Evolutionary conservation across 2,113 vertebrate genomes (phyloP), one percentile per base, ranked within the genome.

Genomic region (Rhagologus leucostigma): DNA sequence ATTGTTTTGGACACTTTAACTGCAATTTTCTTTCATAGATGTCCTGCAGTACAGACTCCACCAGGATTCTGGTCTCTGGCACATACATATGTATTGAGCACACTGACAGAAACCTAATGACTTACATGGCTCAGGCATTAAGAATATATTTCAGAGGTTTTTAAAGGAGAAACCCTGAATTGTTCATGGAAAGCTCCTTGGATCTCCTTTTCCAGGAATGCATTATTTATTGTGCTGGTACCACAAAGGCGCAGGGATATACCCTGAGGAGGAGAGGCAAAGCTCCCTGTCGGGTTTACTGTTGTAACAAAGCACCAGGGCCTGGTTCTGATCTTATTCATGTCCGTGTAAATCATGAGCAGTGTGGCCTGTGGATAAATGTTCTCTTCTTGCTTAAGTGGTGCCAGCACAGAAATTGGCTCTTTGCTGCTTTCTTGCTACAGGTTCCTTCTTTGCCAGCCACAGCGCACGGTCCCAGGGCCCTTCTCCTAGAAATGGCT

Each of bases 1-100:
- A 97, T 97, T 97, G 95, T 97, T 96, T 96, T 97, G 95, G 95
- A 92, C 91, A 95, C 64, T 97, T 84, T 83, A 87, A 91, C 70
- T 90, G 63, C 82, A 93, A 71, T 95, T 95, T 96, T 95, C 76
- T 90, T 96, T 96, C 93, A 93, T 90, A 67, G 92, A 93, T 96
- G 95, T 96, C 95, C 93, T 96, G 78, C 88, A 93, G 93, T 92
- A 95, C 86, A 91, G 92, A 78, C 86, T 96, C 90, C 94, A 93
- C 90, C 83, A 96, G 89, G 89, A 94, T 79, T 96, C 90, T 96
- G 97, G 92, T 95, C 82, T 94, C 97, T 97, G 96, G 97, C 96
- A 96, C 92, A 93, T 94, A 42, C 47, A 80, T 87, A 89, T n/a
- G 70, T 55, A 96, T 96, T 95, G 95, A 96, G 76, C 90, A 90